Evolutionary conservation across 1,140 invertebrate genomes (phyloP).

Genomic region (Antheraea pernyi): DNA sequence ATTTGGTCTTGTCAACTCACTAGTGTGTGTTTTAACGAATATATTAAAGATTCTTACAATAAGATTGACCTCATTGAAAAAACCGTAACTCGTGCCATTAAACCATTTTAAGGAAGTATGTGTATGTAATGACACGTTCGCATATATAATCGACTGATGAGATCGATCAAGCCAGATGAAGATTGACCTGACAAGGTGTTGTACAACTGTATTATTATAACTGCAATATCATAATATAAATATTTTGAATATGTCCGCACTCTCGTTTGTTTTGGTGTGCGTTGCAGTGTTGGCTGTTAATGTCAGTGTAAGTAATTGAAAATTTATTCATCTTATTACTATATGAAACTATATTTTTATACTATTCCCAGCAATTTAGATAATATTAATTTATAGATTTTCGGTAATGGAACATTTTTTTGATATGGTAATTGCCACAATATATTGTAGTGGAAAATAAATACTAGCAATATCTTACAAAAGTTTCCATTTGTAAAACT

Average conservation of each 20-base stretch:
- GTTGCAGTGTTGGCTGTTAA: not conserved
- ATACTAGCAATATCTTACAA: too few species aligned
- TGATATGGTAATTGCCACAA: too few species aligned
- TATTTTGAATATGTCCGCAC: not conserved
- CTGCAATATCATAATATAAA: not conserved
- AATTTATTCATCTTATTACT: too few species aligned
- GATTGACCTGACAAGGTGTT: not conserved
- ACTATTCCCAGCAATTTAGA: too few species aligned
- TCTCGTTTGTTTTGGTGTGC: not conserved
- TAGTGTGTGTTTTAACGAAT: too few species aligned
- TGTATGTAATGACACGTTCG: not conserved
- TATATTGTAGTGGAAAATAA: too few species aligned
- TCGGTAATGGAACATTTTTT: too few species aligned
- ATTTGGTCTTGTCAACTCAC: too few species aligned
- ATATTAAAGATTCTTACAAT: too few species aligned
- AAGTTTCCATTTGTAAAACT: too few species aligned
- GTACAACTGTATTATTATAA: not conserved
- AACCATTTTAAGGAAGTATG: not conserved
- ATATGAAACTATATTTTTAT: too few species aligned
- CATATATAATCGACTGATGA: not conserved
- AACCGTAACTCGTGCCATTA: not conserved
- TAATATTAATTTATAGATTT: too few species aligned
- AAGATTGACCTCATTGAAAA: not conserved
- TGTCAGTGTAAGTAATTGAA: not conserved
- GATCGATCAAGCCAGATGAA: not conserved